Conservation (phyloP, 2,797 vertebrate species). For the Gadopsis marmoratus region DNA sequence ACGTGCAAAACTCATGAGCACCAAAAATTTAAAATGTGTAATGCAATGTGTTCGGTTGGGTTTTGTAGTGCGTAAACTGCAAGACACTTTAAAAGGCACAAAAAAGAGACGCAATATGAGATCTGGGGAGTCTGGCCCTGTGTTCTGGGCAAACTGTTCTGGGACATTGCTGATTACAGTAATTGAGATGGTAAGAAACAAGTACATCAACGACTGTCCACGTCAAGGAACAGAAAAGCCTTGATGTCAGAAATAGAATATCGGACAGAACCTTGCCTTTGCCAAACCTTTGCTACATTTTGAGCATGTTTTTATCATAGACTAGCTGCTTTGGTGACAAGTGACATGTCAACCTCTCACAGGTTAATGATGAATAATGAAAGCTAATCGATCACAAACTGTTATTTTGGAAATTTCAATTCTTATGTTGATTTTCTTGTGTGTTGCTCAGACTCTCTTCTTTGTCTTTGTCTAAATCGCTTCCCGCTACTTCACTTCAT, state of each 20-base stretch:
- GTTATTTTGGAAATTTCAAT: slow-evolving; percentile 44
- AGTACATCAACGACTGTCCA: background rate
- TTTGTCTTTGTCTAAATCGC: slow-evolving; percentile 46
- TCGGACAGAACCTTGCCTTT: background rate
- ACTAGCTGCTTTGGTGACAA: slow-evolving; percentile 6
- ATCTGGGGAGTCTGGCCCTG: background rate
- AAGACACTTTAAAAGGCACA: background rate
- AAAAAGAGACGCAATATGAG: background rate
- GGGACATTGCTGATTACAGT: slow-evolving; percentile 3
- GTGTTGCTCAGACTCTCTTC: slow-evolving; percentile 16
- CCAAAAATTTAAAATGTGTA: background rate
- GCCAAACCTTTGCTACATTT: slow-evolving; percentile 2
- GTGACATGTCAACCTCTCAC: slow-evolving; percentile 7
- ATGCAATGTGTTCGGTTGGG: background rate
- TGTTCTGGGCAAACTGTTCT: slow-evolving; percentile 4
- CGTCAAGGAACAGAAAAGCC: slow-evolving; percentile 2
- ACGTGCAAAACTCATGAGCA: background rate
- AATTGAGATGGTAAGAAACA: background rate
- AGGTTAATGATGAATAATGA: slow-evolving; percentile 4
- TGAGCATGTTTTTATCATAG: background rate
- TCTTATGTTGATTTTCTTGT: slow-evolving; percentile 40
- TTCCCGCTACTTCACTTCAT: slow-evolving; percentile 31
- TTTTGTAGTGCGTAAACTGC: background rate
- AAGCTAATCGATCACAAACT: background rate
- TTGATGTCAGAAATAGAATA: background rate